These are phyloP conservation scores for Glyptemys insculpta DNA, from an alignment of 2,797 vertebrate species.

Conservation along the genomic window DNA sequence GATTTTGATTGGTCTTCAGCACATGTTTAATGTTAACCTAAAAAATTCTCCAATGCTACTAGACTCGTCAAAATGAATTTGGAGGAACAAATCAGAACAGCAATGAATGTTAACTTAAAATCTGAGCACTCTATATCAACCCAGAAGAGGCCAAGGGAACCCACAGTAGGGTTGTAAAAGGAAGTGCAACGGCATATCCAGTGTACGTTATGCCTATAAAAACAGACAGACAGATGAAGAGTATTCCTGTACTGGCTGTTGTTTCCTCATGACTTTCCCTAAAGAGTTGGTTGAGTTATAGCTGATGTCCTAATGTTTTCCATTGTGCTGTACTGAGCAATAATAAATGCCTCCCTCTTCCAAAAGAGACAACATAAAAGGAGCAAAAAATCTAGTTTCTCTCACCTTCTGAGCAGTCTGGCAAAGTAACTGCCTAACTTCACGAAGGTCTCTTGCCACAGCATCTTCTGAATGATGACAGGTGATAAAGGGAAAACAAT, in stretches of 20 bases:
- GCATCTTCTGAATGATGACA: neutral
- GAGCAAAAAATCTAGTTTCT: neutral
- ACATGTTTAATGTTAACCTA: neutral
- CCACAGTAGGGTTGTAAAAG: neutral
- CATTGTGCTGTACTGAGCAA: neutral
- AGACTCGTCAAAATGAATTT: neutral
- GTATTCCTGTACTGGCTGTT: neutral
- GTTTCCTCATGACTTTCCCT: neutral
- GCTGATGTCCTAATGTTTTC: neutral
- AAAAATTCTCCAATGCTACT: neutral
- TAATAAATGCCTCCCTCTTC: neutral
- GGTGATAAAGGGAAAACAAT: neutral
- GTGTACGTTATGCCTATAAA: neutral
- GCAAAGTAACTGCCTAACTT: neutral
- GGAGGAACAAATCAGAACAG: neutral
- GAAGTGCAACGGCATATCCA: neutral
- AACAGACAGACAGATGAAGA: rapidly evolving
- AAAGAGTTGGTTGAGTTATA: neutral
- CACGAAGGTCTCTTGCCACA: neutral
- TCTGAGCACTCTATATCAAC: neutral
- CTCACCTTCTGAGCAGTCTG: neutral
- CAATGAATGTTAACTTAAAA: neutral
- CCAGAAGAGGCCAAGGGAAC: neutral
- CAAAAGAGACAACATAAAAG: neutral
- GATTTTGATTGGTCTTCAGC: neutral